phyloP scores from a whole-genome alignment of 2,888 invertebrate genomes.

The Cosmorhoe ocellata region DNA sequence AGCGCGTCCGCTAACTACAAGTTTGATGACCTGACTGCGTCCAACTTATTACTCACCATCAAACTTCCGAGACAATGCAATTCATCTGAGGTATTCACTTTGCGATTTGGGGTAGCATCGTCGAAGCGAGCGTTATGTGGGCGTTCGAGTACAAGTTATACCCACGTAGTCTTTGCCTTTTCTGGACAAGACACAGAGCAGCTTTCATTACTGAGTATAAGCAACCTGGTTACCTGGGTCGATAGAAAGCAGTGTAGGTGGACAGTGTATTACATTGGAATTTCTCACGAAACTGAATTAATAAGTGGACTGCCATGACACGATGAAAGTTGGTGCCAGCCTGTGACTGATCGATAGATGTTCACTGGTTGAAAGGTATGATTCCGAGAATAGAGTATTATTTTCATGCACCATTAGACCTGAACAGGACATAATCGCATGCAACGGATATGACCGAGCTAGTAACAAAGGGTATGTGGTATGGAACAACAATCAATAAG shows the following conservation, averaged over 20 bases:
- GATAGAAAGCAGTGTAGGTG: slow-evolving; percentile 68
- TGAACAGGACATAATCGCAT: slow-evolving; percentile 9
- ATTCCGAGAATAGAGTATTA: slow-evolving; percentile 28
- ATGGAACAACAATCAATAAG: background rate
- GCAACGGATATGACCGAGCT: slow-evolving; percentile 2
- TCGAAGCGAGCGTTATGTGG: slow-evolving; percentile 33
- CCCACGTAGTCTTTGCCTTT: slow-evolving; percentile 51
- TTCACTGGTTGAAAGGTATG: slow-evolving; percentile 15
- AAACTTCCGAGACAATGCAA: slow-evolving; percentile 14
- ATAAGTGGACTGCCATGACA: slow-evolving; percentile 31
- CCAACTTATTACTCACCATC: slow-evolving; percentile 38
- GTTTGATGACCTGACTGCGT: slow-evolving; percentile 53
- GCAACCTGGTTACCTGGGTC: slow-evolving; percentile 35
- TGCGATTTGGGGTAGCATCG: slow-evolving; percentile 32
- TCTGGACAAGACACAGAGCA: slow-evolving; percentile 49
- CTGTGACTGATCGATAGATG: slow-evolving; percentile 28
- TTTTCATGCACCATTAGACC: slow-evolving; percentile 7
- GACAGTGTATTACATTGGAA: slow-evolving; percentile 43
- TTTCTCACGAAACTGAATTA: slow-evolving; percentile 35
- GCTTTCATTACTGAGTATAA: slow-evolving; percentile 57
- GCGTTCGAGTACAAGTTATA: slow-evolving; percentile 39
- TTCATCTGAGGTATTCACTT: slow-evolving; percentile 17
- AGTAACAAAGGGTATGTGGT: slow-evolving; percentile 2
- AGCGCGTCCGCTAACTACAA: slow-evolving; percentile 37
- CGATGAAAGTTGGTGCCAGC: slow-evolving; percentile 31